Evolutionary conservation across 2,888 invertebrate genomes (phyloP).

Genomic region (Drosophila vallismaia): DNA sequence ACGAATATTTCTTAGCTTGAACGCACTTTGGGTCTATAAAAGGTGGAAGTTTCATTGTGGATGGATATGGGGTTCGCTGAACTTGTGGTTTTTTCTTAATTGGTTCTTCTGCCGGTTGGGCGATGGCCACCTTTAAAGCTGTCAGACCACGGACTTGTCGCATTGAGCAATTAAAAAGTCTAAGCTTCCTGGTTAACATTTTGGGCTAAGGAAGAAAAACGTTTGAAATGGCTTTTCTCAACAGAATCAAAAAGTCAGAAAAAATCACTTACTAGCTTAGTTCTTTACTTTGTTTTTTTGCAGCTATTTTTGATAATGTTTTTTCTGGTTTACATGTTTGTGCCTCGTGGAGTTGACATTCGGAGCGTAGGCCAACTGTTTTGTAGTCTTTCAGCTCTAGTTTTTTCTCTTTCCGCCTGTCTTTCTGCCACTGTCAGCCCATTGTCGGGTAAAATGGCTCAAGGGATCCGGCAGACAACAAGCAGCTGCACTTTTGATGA

Average conservation of each 20-base stretch:
- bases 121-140: constrained; percentile 1
- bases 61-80: background rate
- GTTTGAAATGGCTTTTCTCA: background rate
- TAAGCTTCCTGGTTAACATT: constrained; percentile 3
- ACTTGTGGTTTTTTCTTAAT: constrained; percentile 12
- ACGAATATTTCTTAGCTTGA: background rate
- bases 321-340: constrained; percentile 6
- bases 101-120: constrained; percentile 6
- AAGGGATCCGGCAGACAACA: constrained; percentile 20
- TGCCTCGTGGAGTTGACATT: constrained; percentile 31
- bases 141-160: constrained; percentile 1
- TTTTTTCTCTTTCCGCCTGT: constrained; percentile 23
- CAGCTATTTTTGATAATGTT: constrained; percentile 9
- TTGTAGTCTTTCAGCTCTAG: constrained; percentile 24
- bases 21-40: constrained; percentile 8
- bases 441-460: constrained; percentile 49
- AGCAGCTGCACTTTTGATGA: constrained; percentile 58
- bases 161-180: constrained; percentile 5
- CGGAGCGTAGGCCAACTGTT: constrained; percentile 32
- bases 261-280: constrained; percentile 21
- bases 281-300: constrained; percentile 16
- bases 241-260: background rate
- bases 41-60: constrained; percentile 5
- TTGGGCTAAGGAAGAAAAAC: background rate
- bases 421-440: constrained; percentile 45